These are phyloP conservation scores for Plutomurus gul DNA, from an alignment of 1,140 invertebrate species.

Conservation along the genomic window DNA sequence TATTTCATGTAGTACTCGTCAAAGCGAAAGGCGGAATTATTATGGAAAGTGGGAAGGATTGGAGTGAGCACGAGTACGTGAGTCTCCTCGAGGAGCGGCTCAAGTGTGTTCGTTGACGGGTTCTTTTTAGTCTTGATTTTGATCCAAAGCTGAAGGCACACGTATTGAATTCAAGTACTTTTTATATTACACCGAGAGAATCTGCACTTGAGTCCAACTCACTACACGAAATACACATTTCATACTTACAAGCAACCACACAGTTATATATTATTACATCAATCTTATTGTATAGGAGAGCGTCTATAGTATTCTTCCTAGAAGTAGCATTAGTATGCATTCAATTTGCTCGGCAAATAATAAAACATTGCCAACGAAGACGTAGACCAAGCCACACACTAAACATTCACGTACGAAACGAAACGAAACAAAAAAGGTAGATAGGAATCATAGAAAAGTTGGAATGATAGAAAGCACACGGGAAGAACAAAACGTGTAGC, in stretches of 20 bases:
- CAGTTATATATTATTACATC: background rate
- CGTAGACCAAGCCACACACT: too few species aligned
- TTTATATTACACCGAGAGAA: conserved; percentile 23
- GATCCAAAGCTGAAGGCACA: conserved; percentile 27
- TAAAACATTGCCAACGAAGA: too few species aligned
- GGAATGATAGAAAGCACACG: too few species aligned
- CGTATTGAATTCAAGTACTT: conserved; percentile 29
- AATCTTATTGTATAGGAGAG: background rate
- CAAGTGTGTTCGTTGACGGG: conserved; percentile 21
- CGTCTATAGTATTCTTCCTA: background rate
- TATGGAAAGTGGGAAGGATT: conserved; percentile 7
- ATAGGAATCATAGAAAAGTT: too few species aligned
- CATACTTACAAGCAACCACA: background rate
- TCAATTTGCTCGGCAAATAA: background rate
- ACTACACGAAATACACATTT: background rate
- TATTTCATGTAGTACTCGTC: background rate
- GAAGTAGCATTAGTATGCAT: background rate
- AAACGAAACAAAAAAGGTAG: too few species aligned
- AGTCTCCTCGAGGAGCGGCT: conserved; percentile 23
- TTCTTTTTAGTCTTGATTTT: conserved; percentile 25
- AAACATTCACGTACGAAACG: too few species aligned
- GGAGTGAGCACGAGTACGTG: conserved; percentile 22
- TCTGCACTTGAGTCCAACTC: conserved; percentile 25
- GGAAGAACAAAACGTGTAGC: too few species aligned
- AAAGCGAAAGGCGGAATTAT: conserved; percentile 15